Conservation (phyloP, 1,140 invertebrate genomes). For the Macrobrachium rosenbergii region DNA sequence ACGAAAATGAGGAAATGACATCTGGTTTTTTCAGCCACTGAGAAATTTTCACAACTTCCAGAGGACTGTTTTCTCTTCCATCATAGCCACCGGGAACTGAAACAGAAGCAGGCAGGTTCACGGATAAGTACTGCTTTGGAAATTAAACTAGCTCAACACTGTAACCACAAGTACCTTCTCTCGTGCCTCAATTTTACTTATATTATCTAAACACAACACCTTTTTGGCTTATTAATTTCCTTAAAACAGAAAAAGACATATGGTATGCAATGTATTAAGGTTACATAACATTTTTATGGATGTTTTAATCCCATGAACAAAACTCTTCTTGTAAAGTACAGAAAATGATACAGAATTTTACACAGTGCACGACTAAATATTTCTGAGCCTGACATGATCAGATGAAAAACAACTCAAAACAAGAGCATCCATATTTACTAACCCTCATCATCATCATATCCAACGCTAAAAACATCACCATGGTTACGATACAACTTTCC, state of each 20-base stretch:
- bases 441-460: constrained; percentile 86
- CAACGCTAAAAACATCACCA: constrained; percentile 94
- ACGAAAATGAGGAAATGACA: constrained; percentile 87
- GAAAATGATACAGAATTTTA: too few species aligned
- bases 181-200: background rate
- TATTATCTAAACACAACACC: background rate
- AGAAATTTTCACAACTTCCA: constrained; percentile 80
- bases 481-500: constrained; percentile 91
- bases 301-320: too few species aligned
- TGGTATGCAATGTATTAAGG: too few species aligned
- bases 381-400: background rate
- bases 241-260: too few species aligned
- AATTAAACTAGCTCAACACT: too few species aligned
- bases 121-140: too few species aligned
- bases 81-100: background rate
- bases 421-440: constrained; percentile 32
- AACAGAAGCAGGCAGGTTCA: background rate
- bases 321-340: too few species aligned
- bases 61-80: constrained; percentile 23
- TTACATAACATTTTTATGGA: too few species aligned
- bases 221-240: too few species aligned
- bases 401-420: background rate
- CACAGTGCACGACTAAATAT: background rate
- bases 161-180: background rate
- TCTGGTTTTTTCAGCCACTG: constrained; percentile 87